Base-by-base conservation (phyloP, 2,888 invertebrate species). In the Apodemia hepburni region DNA sequence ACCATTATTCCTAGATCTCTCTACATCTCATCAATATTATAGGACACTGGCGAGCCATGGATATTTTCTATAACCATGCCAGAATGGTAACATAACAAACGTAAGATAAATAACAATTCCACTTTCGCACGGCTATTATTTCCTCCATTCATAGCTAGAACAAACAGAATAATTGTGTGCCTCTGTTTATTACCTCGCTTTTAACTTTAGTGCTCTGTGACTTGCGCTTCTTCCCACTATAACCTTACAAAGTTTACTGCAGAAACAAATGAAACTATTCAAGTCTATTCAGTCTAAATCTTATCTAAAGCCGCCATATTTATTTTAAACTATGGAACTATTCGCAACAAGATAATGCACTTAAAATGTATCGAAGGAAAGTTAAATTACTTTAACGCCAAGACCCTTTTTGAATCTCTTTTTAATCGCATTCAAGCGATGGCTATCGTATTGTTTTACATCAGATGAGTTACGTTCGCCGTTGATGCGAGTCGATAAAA, bases 401-500 rank as follows among this genome's bases (percentile, higher is more conserved):
- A 77, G 75, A 75, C 79, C 71, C 74, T 78, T 77, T 81, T 81
- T 76, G 72, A 77, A 76, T 76, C 77, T 81, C 75, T 81, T 82
- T 85, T 86, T 84, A 81, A 82, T 85, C 81, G 75, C 76, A 77
- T 77, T 74, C 74, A 72, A 68, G 69, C 75, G 84, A 85, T 88
- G 77, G 76, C 81, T 86, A 86, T 87, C 86, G 82, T 82, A 86
- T 87, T 86, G 87, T 87, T 80, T 82, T 78, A 84, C 82, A 81
- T 81, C 75, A 79, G 79, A 84, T 84, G 82, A 86, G 80, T 83
- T 82, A 84, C 81, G 82, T 81, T 75, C 76, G 71, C 72, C 69
- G 69, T 77, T 78, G 81, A 81, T 82, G 75, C 78, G 75, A 76
- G 72, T 72, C 79, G 82, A 84, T 85, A 85, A 82, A 85, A 86